These are phyloP conservation scores for Melanaphis sacchari DNA, from an alignment of 1,140 invertebrate genomes.

Conservation along the genomic window DNA sequence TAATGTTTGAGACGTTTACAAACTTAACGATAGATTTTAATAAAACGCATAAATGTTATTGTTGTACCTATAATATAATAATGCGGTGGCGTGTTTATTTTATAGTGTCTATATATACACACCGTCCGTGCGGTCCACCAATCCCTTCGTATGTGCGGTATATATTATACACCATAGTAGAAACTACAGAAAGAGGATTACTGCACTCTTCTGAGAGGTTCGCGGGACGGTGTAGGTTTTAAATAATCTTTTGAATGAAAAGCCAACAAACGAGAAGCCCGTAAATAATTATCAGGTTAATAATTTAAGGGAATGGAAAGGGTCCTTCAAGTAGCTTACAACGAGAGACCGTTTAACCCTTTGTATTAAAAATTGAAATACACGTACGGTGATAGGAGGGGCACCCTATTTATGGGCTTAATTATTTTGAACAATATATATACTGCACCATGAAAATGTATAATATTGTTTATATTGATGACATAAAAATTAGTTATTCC, in stretches of 20 bases:
- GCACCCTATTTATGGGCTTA: constrained; percentile 29
- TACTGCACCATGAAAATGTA: neutral
- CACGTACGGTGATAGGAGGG: neutral
- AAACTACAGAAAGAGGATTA: constrained; percentile 43
- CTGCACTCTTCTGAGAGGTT: constrained; percentile 25
- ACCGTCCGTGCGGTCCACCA: neutral
- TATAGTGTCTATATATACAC: neutral
- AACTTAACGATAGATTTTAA: neutral
- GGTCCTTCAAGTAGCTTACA: constrained; percentile 49
- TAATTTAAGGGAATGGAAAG: constrained; percentile 52
- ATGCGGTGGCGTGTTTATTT: neutral
- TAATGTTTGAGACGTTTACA: neutral
- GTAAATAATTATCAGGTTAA: constrained; percentile 57
- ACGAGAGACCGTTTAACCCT: constrained; percentile 55
- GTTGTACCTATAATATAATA: neutral
- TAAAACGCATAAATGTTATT: neutral
- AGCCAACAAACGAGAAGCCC: constrained; percentile 42
- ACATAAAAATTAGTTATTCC: constrained; percentile 9
- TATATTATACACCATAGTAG: neutral
- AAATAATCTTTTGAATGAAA: constrained; percentile 55
- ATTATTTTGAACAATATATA: constrained; percentile 42
- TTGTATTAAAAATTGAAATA: constrained; percentile 56
- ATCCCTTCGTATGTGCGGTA: neutral
- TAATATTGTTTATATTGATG: constrained; percentile 23
- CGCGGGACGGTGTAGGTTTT: constrained; percentile 34